Percentiles rank a stretch among this genome's conserved stretches.
Conservation (phyloP, 2,113 vertebrate genomes). For the Charina bottae region DNA sequence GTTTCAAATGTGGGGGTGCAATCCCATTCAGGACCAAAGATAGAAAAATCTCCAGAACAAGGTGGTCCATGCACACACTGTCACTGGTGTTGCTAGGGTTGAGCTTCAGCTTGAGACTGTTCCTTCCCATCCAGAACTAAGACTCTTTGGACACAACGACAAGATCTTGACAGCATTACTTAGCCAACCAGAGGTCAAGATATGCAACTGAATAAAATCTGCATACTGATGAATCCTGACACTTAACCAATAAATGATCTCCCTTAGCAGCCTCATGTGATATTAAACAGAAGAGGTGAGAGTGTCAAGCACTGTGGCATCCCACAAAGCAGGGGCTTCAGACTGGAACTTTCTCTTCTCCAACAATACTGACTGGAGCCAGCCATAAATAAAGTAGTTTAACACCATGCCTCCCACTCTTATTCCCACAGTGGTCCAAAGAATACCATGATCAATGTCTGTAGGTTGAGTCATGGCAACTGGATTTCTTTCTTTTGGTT, state of each 20-base stretch:
- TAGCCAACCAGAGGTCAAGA: background rate
- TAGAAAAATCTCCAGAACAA: too few species aligned
- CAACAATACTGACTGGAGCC: background rate
- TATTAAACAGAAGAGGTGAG: background rate
- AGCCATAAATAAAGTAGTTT: background rate
- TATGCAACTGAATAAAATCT: background rate
- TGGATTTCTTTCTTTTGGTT: too few species aligned
- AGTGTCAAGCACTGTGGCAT: background rate
- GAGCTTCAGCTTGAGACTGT: too few species aligned
- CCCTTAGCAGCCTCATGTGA: background rate
- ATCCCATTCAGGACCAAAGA: too few species aligned
- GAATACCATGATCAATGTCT: too few species aligned
- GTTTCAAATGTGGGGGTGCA: too few species aligned
- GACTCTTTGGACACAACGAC: background rate
- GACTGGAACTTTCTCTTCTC: background rate
- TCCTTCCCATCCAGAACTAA: too few species aligned
- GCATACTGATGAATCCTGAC: background rate
- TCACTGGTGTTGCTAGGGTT: too few species aligned
- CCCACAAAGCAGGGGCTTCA: background rate
- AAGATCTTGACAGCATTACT: background rate
- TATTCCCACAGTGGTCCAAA: background rate
- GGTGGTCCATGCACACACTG: too few species aligned
- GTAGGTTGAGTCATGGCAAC: too few species aligned
- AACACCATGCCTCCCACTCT: background rate
- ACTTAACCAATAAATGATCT: background rate